Evolutionary conservation across 1,140 invertebrate genomes (phyloP).

Genomic region (Panonychus citri): DNA sequence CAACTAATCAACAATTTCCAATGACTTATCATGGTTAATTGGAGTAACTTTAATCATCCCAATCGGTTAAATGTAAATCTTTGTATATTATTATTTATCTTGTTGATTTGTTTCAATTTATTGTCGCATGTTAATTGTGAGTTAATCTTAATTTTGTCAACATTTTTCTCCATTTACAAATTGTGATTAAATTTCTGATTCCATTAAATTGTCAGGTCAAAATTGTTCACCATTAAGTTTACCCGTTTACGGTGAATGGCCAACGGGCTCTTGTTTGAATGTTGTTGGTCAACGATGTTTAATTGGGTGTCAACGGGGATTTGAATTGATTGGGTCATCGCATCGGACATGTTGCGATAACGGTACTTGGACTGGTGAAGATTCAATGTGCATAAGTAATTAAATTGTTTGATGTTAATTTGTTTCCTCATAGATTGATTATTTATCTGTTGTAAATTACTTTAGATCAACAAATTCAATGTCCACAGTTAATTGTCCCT

Average conservation of each 20-base stretch:
- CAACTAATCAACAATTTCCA: too few relatives aligned
- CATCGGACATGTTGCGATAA: constrained; percentile 6
- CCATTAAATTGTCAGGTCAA: neutral
- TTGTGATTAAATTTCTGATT: neutral
- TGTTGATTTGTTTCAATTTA: too few relatives aligned
- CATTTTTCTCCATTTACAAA: too few relatives aligned
- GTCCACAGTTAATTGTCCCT: neutral
- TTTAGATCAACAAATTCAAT: neutral
- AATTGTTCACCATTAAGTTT: neutral
- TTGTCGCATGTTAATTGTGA: too few relatives aligned
- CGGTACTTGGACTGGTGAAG: constrained; percentile 6
- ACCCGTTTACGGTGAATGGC: neutral
- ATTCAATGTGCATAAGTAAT: constrained; percentile 8
- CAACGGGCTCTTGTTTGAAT: neutral
- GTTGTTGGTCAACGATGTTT: neutral
- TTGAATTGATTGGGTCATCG: constrained; percentile 3
- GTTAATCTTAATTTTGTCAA: too few relatives aligned
- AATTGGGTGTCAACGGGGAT: constrained; percentile 8
- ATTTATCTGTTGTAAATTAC: neutral
- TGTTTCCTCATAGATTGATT: neutral
- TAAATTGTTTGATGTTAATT: neutral
- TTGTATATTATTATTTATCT: too few relatives aligned
- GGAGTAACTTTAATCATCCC: too few relatives aligned
- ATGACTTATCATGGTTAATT: too few relatives aligned
- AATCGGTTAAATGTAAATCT: too few relatives aligned